Conservation (phyloP, 2,113 vertebrate genomes). For the Accipiter cooperii region DNA sequence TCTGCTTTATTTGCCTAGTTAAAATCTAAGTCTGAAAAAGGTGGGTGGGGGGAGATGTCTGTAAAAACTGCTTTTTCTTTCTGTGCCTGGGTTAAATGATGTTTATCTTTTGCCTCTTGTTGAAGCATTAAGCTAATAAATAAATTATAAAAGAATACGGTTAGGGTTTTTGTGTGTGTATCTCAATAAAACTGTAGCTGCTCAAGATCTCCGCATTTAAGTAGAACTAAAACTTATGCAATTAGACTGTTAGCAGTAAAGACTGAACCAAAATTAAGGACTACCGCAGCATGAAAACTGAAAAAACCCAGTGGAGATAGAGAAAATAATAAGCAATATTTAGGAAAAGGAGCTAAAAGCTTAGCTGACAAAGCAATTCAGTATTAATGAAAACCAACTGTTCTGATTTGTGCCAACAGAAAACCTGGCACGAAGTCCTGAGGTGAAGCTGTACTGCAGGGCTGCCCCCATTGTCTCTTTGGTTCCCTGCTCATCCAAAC, state of each 20-base stretch:
- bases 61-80: background rate
- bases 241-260: background rate
- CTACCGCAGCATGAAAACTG: background rate
- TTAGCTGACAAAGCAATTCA: background rate
- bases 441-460: background rate
- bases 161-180: background rate
- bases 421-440: background rate
- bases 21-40: background rate
- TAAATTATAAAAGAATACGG: background rate
- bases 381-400: background rate
- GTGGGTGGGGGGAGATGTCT: background rate
- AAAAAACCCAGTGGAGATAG: background rate
- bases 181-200: background rate
- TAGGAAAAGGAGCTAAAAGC: background rate
- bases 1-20: background rate
- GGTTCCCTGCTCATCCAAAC: background rate
- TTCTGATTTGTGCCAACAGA: background rate
- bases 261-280: background rate
- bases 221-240: background rate
- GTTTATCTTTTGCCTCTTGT: slow-evolving; percentile 34
- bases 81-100: slow-evolving; percentile 31
- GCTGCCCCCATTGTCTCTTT: rapidly evolving
- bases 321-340: background rate
- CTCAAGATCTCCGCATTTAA: background rate
- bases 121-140: slow-evolving; percentile 44